Evolutionary conservation across 37 sponge, comb jelly and placozoan genomes (phyloP).

Genomic region (Spongilla lacustris): DNA sequence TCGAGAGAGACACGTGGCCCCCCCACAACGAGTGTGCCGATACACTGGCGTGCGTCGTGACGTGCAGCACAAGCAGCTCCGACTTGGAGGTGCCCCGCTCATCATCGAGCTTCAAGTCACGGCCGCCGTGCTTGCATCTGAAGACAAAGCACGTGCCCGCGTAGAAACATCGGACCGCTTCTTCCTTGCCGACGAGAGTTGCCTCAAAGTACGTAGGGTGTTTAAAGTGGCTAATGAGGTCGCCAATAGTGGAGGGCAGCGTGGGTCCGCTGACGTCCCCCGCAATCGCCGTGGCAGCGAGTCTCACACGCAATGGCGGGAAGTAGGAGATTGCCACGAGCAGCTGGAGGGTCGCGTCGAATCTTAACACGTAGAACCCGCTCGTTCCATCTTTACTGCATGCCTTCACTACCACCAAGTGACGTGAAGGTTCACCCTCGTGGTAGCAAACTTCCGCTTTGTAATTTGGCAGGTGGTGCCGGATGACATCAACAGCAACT

Average conservation of each 20-base stretch:
- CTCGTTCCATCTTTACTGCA: background rate
- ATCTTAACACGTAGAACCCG: background rate
- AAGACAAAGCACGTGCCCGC: conserved; percentile 23
- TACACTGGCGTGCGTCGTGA: background rate
- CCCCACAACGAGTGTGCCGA: background rate
- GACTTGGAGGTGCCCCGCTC: background rate
- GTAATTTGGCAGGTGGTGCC: conserved; percentile 1
- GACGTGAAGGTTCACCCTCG: background rate
- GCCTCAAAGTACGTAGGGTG: background rate
- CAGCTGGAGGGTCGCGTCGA: conserved; percentile 6
- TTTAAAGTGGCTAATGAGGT: background rate
- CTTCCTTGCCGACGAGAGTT: background rate
- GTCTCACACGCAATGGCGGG: background rate
- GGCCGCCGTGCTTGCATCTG: background rate
- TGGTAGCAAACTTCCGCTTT: background rate
- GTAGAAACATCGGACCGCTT: conserved; percentile 3
- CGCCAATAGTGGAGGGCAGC: background rate
- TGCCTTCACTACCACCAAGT: background rate
- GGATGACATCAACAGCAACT: background rate
- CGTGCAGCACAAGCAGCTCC: background rate
- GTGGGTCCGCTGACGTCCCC: background rate
- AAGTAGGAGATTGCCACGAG: background rate
- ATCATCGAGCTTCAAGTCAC: background rate
- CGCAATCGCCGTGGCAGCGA: background rate
- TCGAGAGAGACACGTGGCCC: background rate